phyloP scores from a whole-genome alignment of 2,888 invertebrate genomes.

The Alloplasta piceator region DNA sequence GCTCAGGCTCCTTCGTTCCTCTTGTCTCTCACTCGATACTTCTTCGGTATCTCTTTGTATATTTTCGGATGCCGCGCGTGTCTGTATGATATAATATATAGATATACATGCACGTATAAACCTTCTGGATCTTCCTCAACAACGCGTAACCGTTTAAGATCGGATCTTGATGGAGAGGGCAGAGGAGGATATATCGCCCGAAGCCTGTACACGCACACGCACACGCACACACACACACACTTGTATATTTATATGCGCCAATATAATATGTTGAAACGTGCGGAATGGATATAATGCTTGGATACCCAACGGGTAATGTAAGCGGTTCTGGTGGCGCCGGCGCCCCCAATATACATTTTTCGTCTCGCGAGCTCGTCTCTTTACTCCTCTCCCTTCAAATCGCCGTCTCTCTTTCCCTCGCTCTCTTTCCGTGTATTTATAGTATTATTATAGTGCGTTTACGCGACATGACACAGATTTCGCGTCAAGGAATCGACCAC shows the following conservation, averaged over 20 bases:
- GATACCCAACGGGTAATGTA: conserved; percentile 73
- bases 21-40: background rate
- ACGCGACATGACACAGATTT: conserved; percentile 79
- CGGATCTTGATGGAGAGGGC: conserved; percentile 45
- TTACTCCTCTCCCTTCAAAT: conserved; percentile 7
- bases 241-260: conserved; percentile 12
- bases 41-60: background rate
- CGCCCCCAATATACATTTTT: conserved; percentile 76
- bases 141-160: conserved; percentile 42
- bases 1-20: background rate
- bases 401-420: conserved; percentile 8
- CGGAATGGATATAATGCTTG: conserved; percentile 75
- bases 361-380: conserved; percentile 64
- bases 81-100: background rate
- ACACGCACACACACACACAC: too few species aligned
- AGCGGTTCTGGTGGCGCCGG: conserved; percentile 76
- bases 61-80: conserved; percentile 16
- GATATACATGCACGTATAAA: background rate
- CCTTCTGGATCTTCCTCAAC: background rate
- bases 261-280: conserved; percentile 65
- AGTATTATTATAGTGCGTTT: conserved; percentile 80
- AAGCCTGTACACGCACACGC: conserved; percentile 8
- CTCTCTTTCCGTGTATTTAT: conserved; percentile 74
- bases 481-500: conserved; percentile 56
- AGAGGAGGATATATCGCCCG: conserved; percentile 31